Evolutionary conservation across 2,113 vertebrate species (phyloP).

Genomic region (Vanacampus margaritifer): DNA sequence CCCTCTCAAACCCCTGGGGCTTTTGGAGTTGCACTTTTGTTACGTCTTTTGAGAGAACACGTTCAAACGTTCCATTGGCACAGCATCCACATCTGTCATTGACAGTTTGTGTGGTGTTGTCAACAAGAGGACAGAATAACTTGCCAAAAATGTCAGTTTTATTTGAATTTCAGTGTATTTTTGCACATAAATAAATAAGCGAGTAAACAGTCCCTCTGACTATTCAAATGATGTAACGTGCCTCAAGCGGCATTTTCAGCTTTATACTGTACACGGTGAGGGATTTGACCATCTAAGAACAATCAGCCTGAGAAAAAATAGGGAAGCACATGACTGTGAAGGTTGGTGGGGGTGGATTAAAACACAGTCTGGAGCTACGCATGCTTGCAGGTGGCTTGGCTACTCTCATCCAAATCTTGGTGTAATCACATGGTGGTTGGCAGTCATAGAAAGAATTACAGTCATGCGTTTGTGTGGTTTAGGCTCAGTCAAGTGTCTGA

Average conservation of each 20-base stretch:
- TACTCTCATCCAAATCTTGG: not conserved
- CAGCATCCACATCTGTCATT: not conserved
- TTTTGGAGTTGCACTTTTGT: conserved; percentile 3
- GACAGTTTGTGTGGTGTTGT: conserved; percentile 6
- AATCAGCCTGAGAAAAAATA: not conserved
- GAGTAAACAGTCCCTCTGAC: not conserved
- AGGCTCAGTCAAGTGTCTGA: not conserved
- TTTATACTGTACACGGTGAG: not conserved
- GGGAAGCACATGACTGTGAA: not conserved
- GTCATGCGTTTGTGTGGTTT: not conserved
- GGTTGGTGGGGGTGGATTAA: not conserved
- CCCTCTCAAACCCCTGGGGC: conserved; percentile 33
- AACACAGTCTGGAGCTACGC: not conserved
- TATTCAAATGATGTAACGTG: not conserved
- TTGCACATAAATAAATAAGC: not conserved
- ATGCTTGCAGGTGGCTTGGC: not conserved
- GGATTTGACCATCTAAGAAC: not conserved
- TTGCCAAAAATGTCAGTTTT: not conserved
- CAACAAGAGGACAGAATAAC: not conserved
- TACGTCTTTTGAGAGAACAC: conserved; percentile 12
- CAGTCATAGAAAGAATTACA: not conserved
- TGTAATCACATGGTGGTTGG: not conserved
- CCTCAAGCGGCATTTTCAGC: not conserved
- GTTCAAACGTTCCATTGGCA: not conserved
- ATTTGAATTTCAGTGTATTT: not conserved